Percentiles rank a stretch among this genome's conserved stretches.
Evolutionary conservation across 2,797 vertebrate genomes (phyloP).

Genomic region (Ambastaia sidthimunki): DNA sequence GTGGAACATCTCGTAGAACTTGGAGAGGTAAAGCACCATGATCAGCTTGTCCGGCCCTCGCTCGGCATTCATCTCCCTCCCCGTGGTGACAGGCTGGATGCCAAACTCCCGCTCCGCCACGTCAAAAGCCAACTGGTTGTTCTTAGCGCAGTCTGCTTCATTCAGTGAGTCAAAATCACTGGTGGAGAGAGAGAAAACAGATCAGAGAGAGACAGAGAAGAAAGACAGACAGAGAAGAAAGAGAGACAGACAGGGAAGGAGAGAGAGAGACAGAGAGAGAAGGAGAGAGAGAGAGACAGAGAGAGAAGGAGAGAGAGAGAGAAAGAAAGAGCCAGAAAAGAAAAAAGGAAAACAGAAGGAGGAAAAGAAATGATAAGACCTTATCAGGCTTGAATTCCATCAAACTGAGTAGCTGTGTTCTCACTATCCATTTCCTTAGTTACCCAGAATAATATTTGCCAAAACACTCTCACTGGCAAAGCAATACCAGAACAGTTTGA

Average conservation of each 20-base stretch:
- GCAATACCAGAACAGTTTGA: background rate
- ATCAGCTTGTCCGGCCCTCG: constrained; percentile 90
- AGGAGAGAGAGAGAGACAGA: background rate
- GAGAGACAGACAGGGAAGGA: background rate
- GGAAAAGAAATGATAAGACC: background rate
- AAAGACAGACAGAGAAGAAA: background rate
- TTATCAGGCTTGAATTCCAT: constrained; percentile 4
- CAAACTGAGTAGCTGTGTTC: background rate
- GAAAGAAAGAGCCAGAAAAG: background rate
- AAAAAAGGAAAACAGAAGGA: background rate
- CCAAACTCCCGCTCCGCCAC: constrained; percentile 89
- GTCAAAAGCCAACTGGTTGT: constrained; percentile 94
- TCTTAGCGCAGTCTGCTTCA: constrained; percentile 82
- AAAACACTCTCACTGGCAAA: background rate
- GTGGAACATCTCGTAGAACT: constrained; percentile 91
- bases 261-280: no score
- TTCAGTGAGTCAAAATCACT: constrained; percentile 90
- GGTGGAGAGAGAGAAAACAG: constrained; percentile 8
- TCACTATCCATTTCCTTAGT: background rate
- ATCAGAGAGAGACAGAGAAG: background rate
- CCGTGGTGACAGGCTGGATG: constrained; percentile 90
- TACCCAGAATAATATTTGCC: constrained; percentile 10
- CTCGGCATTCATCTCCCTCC: constrained; percentile 84
- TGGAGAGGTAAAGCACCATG: constrained; percentile 97
- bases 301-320: background rate